Evolutionary conservation across 2,888 invertebrate genomes (phyloP), one percentile per base, ranked within the genome.

Genomic region (Branchipolynoe longqiensis): DNA sequence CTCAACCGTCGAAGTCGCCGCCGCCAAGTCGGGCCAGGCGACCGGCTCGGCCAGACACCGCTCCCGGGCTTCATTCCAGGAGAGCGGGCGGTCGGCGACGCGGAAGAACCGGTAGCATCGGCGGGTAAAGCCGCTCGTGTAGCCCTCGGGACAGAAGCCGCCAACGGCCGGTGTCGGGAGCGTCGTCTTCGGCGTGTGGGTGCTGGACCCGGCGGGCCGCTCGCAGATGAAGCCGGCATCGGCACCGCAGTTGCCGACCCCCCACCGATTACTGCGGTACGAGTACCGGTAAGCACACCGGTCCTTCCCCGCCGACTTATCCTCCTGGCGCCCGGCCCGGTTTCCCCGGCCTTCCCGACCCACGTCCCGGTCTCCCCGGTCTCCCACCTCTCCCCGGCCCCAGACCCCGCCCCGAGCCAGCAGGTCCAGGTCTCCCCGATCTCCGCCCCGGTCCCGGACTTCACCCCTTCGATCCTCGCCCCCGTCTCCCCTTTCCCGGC

Each of bases 141-240:
- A 78, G 31, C 78, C 78, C 14, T 8, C 12, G 0, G 78, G 78
- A 41, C 78, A 78, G 78, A 31, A 78, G 3, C 78, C 78, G 1
- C 28, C 48, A n/a, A 78, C 78, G 1, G 40, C 3, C 4, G 78
- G 0, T 1, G 78, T 54, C 28, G 48, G n/a, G 22, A 31, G 6
- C 1, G 41, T 41, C 8, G 78, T 48, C 33, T 78, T 78, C 8
- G 78, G 78, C 18, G 69, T 69, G 22, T 33, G 36, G 2, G 78
- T 48, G 25, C 41, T 54, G 2, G 31, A 41, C 4, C 48, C 48
- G 1, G 25, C 12, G 1, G 54, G 78, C 8, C 78, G 14, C 31
- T 78, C 48, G 78, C 78, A 78, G n/a, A 41, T 41, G n/a, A 48
- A 14, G 1, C 78, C 78, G 12, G 12, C 28, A 41, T 78, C 0